Percentiles rank a stretch among this genome's conserved stretches.
These are phyloP conservation scores for Gryllus bimaculatus DNA, from an alignment of 1,140 invertebrate genomes.

Conservation along the genomic window DNA sequence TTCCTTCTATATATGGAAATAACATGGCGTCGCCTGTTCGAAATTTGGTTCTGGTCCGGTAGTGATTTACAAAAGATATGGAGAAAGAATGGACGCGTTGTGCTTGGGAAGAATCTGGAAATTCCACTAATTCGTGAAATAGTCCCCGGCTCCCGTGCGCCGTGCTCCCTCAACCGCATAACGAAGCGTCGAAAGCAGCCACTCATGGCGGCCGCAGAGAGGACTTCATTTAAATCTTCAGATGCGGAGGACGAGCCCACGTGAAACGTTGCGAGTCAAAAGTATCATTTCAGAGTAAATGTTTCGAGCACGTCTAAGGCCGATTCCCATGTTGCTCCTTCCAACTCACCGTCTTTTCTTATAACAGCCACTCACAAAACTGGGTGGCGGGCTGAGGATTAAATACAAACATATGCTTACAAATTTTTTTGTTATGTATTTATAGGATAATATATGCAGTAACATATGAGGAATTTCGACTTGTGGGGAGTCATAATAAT, in stretches of 20 bases:
- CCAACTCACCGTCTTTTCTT: too few species aligned
- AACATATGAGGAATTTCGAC: too few species aligned
- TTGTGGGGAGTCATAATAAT: too few species aligned
- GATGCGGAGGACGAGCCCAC: not conserved
- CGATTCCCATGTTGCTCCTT: too few species aligned
- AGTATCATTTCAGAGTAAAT: not conserved
- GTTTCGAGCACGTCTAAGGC: too few species aligned
- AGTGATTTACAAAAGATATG: not conserved
- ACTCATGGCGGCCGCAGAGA: not conserved
- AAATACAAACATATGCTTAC: too few species aligned
- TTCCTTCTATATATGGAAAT: not conserved
- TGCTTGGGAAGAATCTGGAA: not conserved
- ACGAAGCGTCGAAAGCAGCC: not conserved
- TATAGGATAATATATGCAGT: too few species aligned
- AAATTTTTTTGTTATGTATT: too few species aligned
- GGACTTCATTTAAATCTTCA: slow-evolving; percentile 1
- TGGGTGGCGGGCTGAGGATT: too few species aligned
- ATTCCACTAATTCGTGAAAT: slow-evolving; percentile 5
- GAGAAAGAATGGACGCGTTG: not conserved
- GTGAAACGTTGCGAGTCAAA: not conserved
- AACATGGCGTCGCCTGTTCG: not conserved
- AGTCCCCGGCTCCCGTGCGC: too few species aligned
- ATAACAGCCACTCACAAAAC: too few species aligned
- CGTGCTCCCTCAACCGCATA: not conserved
- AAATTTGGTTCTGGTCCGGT: not conserved